phyloP scores from a whole-genome alignment of 92 coral and sea anemone species.

The Bergia puertoricense region DNA sequence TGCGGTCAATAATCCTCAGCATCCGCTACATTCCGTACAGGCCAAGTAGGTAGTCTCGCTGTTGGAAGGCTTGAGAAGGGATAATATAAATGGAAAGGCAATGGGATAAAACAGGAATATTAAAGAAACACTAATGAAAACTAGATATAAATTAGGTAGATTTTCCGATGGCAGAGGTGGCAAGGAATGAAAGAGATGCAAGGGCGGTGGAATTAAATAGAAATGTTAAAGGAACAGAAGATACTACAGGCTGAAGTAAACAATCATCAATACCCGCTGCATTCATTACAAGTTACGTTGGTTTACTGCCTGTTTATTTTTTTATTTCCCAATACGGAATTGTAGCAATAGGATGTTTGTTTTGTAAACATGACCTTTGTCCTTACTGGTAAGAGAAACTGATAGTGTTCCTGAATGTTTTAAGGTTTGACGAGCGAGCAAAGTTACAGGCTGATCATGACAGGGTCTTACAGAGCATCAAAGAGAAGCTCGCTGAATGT shows the following conservation, averaged over 20 bases:
- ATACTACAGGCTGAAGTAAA: neutral
- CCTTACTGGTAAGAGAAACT: neutral
- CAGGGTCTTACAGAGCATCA: constrained; percentile 74
- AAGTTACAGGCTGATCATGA: constrained; percentile 76
- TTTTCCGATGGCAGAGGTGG: neutral
- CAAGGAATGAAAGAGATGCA: neutral
- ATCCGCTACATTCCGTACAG: constrained; percentile 90
- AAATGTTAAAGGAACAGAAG: too few species aligned
- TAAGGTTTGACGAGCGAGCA: constrained; percentile 89
- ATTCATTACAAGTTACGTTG: neutral
- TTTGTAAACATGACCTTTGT: neutral
- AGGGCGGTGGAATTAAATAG: too few species aligned
- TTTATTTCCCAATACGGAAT: neutral
- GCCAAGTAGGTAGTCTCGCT: constrained; percentile 74
- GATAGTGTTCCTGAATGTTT: neutral
- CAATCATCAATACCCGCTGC: neutral
- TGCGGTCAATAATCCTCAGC: constrained; percentile 83
- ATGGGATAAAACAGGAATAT: neutral
- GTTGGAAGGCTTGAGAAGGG: neutral
- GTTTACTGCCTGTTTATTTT: neutral
- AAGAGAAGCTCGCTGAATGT: constrained; percentile 87
- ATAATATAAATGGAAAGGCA: neutral
- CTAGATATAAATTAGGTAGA: neutral
- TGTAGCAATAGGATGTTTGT: neutral
- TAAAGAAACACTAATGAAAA: neutral